Percentiles rank a stretch among this genome's conserved stretches.
Evolutionary conservation across 2,113 vertebrate genomes (phyloP).

Genomic region (Oxyruncus cristatus): DNA sequence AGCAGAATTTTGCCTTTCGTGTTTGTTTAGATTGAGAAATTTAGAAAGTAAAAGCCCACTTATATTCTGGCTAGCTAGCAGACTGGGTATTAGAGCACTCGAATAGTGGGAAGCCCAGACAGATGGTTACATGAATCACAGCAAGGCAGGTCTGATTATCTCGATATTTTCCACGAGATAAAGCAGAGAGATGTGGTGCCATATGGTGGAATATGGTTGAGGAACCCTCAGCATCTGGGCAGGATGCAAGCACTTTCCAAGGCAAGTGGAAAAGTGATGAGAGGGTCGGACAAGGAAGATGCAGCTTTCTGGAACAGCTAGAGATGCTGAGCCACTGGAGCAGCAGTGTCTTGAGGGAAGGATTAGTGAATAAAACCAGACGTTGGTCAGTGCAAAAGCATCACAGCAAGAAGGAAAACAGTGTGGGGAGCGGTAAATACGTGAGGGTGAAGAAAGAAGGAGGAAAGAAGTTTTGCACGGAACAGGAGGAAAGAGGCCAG

Average conservation of each 20-base stretch:
- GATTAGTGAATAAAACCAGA: background rate
- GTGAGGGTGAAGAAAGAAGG: background rate
- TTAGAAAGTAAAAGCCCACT: slow-evolving; percentile 28
- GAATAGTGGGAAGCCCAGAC: slow-evolving; percentile 23
- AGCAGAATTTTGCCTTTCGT: slow-evolving; percentile 33
- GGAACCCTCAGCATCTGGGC: slow-evolving; percentile 7
- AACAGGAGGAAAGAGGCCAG: background rate
- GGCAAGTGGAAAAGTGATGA: background rate
- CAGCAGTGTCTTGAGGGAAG: background rate
- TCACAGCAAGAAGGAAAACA: background rate
- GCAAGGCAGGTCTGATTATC: slow-evolving; percentile 41
- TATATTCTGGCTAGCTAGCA: slow-evolving; percentile 49
- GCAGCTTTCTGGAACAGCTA: background rate
- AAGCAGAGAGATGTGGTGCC: background rate
- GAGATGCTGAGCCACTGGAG: background rate
- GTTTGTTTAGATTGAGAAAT: slow-evolving; percentile 59
- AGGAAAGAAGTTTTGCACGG: background rate
- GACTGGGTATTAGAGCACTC: background rate
- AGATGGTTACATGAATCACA: slow-evolving; percentile 55
- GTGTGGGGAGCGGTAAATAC: background rate
- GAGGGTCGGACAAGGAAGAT: background rate
- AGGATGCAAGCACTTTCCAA: background rate
- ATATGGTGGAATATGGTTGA: slow-evolving; percentile 35
- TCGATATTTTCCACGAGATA: slow-evolving; percentile 14
- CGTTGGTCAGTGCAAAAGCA: background rate